Conservation (phyloP, 2,797 vertebrate species). For the Atherinosoma microstoma region DNA sequence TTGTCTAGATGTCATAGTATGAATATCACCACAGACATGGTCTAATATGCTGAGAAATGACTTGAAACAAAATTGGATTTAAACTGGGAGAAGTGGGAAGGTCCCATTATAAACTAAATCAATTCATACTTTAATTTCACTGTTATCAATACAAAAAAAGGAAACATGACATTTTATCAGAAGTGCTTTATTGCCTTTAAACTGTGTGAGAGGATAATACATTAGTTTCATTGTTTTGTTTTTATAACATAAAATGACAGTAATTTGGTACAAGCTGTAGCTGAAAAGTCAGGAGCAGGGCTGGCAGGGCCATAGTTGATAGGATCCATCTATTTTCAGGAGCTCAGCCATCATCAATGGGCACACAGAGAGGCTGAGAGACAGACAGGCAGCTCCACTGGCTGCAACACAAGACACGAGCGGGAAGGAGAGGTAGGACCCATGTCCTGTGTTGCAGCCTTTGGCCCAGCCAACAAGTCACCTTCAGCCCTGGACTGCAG, state of each 20-base stretch:
- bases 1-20: constrained; percentile 52
- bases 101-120: constrained; percentile 9
- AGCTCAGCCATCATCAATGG: constrained; percentile 14
- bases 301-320: constrained; percentile 19
- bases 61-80: not conserved
- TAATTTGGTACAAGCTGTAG: not conserved
- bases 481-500: constrained; percentile 68
- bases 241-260: constrained; percentile 5
- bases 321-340: constrained; percentile 41
- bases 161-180: not conserved
- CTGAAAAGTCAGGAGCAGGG: constrained; percentile 11
- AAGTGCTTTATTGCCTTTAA: constrained; percentile 45
- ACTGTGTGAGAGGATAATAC: constrained; percentile 9
- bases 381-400: constrained; percentile 87
- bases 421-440: constrained; percentile 90
- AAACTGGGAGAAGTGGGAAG: not conserved
- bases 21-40: constrained; percentile 26
- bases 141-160: constrained; percentile 21
- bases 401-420: constrained; percentile 99
- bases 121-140: not conserved
- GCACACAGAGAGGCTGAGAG: constrained; percentile 15
- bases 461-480: constrained; percentile 86
- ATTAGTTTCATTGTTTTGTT: not conserved
- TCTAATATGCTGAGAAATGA: not conserved
- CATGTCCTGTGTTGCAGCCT: constrained; percentile 99